phyloP scores from a whole-genome alignment of 2,113 vertebrate species.

The Rhinolophus sinicus region DNA sequence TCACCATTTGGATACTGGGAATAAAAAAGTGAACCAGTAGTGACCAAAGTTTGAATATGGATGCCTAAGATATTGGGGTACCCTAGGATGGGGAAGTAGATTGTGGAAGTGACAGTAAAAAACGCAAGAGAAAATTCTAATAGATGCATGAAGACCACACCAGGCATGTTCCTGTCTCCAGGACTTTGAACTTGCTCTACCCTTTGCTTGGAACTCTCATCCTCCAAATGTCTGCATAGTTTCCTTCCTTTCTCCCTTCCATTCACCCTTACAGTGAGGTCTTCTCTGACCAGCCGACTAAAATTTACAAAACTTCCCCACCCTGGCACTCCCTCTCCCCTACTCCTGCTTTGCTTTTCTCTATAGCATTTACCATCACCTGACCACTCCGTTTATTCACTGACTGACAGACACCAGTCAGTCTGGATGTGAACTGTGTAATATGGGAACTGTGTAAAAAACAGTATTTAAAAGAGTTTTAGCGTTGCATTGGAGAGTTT shows the following conservation, averaged over 20 bases:
- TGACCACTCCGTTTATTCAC: not conserved
- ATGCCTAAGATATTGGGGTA: not conserved
- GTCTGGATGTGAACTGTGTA: too few species aligned
- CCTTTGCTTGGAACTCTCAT: not conserved
- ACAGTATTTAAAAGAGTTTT: not conserved
- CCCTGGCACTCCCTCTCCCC: not conserved
- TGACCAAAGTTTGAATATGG: not conserved
- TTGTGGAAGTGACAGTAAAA: not conserved
- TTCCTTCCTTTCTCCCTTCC: not conserved
- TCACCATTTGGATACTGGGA: not conserved
- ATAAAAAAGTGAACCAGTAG: not conserved
- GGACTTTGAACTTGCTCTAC: not conserved
- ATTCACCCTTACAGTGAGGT: not conserved
- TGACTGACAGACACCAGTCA: not conserved
- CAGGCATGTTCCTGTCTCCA: not conserved
- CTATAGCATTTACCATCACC: not conserved
- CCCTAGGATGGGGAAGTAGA: not conserved
- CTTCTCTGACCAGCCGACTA: not conserved
- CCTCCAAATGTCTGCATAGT: not conserved
- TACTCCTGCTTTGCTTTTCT: not conserved
- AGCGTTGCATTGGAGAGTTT: not conserved
- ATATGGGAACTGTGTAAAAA: not conserved
- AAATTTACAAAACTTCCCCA: not conserved
- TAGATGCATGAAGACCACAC: not conserved
- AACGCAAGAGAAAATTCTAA: not conserved